Evolutionary conservation across 1,140 invertebrate genomes (phyloP), one percentile per base, ranked within the genome.

Genomic region (Microplitis demolitor): DNA sequence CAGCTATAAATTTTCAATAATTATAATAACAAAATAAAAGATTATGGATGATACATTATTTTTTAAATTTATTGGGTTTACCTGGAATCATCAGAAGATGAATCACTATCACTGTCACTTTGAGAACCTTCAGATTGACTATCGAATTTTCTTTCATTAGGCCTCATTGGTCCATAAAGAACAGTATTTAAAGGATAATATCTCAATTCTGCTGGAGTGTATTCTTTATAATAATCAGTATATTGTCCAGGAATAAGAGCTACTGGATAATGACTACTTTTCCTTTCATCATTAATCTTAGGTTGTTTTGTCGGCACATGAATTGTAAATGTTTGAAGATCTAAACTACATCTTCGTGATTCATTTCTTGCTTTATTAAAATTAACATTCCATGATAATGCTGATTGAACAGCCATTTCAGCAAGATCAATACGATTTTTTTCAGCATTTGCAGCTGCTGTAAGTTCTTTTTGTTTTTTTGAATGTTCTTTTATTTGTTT

Each of bases 171-270:
- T 74, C 94, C 92, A 78, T 94, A 93, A 60, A 97, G 78, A 66
- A 95, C 94, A 6, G 97, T 98, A 83, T 97, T 98, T 13, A 99
- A 76, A 3, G 97, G 97, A 84, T 97, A 93, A 82, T 95, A 95
- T 91, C 90, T 89, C 73, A 92, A 84, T 78, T 92, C 90, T 0
- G 89, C 87, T 14, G 91, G 87, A 33, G 89, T 88, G 71, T 91
- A 91, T 62, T 88, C 79, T 24, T 91, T 90, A 85, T 95, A 98
- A 85, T 91, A 91, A 84, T 98, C 95, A 73, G 94, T 93, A 87
- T 92, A 98, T 87, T 99, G 97, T 69, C 97, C 97, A 24, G 96
- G 96, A 75, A 99, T 91, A 61, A 98, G 87, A 39, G 96, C 91
- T 34, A 98, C 91, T 16, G 97, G 97, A 89, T 98, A 98, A 84